Percentiles rank a stretch among this genome's conserved stretches.
These are phyloP conservation scores for Sphaeramia orbicularis DNA, from an alignment of 2,797 vertebrate genomes.

Conservation along the genomic window DNA sequence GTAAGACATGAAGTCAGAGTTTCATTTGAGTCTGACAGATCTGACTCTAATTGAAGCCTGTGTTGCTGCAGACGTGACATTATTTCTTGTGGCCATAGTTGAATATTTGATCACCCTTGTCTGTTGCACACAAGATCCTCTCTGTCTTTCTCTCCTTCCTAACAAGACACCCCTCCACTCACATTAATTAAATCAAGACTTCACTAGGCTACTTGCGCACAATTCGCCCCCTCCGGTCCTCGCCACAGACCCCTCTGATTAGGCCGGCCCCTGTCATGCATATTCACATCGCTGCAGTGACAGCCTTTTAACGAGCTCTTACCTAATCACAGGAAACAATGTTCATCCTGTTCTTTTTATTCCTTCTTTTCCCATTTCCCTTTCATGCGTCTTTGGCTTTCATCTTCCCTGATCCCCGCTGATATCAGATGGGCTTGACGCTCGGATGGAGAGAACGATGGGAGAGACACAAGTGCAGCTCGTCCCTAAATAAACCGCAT, in stretches of 20 bases:
- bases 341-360: slow-evolving; percentile 95
- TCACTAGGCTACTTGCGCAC: slow-evolving; percentile 89
- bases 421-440: slow-evolving; percentile 85
- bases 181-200: slow-evolving; percentile 99
- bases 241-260: slow-evolving; percentile 93
- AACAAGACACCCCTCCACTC: slow-evolving; percentile 94
- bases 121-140: slow-evolving; percentile 24
- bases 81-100: slow-evolving; percentile 88
- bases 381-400: slow-evolving; percentile 71
- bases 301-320: slow-evolving; percentile 99
- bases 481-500: slow-evolving; percentile 93
- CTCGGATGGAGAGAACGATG: slow-evolving; percentile 88
- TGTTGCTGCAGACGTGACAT: slow-evolving; percentile 81
- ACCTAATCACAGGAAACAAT: slow-evolving; percentile 98
- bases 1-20: slow-evolving; percentile 82
- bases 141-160: slow-evolving; percentile 84
- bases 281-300: slow-evolving; percentile 95
- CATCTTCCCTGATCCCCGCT: slow-evolving; percentile 75
- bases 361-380: slow-evolving; percentile 61
- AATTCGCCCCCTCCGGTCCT: slow-evolving; percentile 82
- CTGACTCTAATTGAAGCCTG: slow-evolving; percentile 78
- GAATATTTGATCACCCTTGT: slow-evolving; percentile 77
- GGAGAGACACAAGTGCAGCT: slow-evolving; percentile 87
- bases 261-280: slow-evolving; percentile 93
- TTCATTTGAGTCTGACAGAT: slow-evolving; percentile 82